Base-by-base conservation (phyloP, 2,888 invertebrate species). In the Eubasilissa splendida region DNA sequence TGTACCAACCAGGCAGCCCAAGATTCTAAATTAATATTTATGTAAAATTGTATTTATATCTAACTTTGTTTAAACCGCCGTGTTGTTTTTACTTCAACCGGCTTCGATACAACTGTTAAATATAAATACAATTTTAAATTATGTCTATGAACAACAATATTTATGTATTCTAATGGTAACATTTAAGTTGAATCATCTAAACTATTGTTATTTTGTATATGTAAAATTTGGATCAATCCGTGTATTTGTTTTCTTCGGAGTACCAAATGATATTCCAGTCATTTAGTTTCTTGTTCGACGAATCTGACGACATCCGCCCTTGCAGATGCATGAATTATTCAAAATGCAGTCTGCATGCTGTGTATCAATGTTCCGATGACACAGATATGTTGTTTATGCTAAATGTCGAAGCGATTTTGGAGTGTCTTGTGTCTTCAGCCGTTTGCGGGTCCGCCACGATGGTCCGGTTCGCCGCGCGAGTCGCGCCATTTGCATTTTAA, bases 401-500 rank as follows among this genome's bases (percentile, higher is more conserved):
- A 68, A 68, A 50, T 50, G 50, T 42, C 42, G 42, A 42, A 42
- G 42, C 42, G 63, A 33, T 63, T 10, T 31, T 63, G 63, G 63
- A 42, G 42, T 42, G 10, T 63, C 33, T 33, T 63, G 42, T 42
- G 10, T 63, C 33, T 33, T 63, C 63, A 33, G 12, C 59, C 33
- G 7, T 12, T 63, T 63, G 31, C 63, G 42, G 63, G 33, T 63
- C 11, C 63, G 33, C 63, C 63, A 33, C 7, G 42, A 42, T 12
- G 68, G 68, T 56, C 71, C 71, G 71, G 31, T 42, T 12, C 58
- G 58, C 14, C 71, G 54, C 8, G 12, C 68, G 68, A 68, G 52
- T 68, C 52, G 52, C 31, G 54, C 42, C 58, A 42, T 59, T 77
- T 58, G 68, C 59, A 59, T 65, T 63, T 76, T 75, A 80, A 77